These are phyloP conservation scores for Patella ulyssiponensis DNA, from an alignment of 2,888 invertebrate species.

Conservation along the genomic window DNA sequence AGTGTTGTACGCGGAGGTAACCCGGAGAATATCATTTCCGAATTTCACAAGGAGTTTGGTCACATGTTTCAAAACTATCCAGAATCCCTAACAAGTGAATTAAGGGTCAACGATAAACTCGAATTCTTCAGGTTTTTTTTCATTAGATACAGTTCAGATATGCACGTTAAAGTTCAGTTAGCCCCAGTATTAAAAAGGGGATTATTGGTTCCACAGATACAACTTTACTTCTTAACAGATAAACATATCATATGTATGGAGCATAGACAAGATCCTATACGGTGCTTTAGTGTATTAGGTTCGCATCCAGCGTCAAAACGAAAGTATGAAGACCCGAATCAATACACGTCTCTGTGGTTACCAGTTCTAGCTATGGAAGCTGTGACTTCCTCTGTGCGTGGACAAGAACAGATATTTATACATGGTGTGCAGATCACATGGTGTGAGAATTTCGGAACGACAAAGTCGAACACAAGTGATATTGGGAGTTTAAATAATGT, in stretches of 20 bases:
- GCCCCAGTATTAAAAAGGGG: slow-evolving; percentile 47
- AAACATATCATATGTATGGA: slow-evolving; percentile 63
- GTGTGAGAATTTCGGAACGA: slow-evolving; percentile 30
- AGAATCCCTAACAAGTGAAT: too few species aligned
- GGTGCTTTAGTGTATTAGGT: slow-evolving; percentile 48
- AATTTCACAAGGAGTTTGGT: neutral
- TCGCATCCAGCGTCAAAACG: slow-evolving; percentile 31
- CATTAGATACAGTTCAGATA: neutral
- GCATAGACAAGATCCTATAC: slow-evolving; percentile 52
- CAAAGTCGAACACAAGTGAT: neutral
- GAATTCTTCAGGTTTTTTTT: too few species aligned
- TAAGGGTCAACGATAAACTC: too few species aligned
- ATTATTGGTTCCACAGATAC: slow-evolving; percentile 57
- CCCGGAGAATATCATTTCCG: neutral
- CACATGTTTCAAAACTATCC: too few species aligned
- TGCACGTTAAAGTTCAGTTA: slow-evolving; percentile 49
- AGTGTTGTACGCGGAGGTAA: neutral
- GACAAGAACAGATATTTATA: slow-evolving; percentile 51
- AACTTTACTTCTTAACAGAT: slow-evolving; percentile 60
- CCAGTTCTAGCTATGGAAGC: slow-evolving; percentile 60
- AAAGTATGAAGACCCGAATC: slow-evolving; percentile 46
- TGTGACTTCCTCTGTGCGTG: slow-evolving; percentile 47
- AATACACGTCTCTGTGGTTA: slow-evolving; percentile 58
- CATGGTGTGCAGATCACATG: slow-evolving; percentile 59
- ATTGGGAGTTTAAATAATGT: slow-evolving; percentile 20